Evolutionary conservation across 2,113 vertebrate species (phyloP).

Genomic region (Anolis sagrei): DNA sequence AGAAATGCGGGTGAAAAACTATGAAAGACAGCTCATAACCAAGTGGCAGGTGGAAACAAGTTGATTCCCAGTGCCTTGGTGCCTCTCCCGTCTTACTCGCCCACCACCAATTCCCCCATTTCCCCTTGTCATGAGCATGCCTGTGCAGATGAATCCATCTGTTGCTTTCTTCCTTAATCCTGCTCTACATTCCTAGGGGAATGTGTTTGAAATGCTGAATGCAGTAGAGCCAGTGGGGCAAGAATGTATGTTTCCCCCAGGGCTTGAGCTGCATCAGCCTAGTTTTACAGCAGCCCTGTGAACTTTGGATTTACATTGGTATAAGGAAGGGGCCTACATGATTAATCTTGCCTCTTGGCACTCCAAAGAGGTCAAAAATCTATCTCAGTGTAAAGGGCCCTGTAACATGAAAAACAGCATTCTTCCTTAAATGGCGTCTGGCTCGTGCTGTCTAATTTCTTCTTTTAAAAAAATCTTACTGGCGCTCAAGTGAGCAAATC

Average conservation of each 20-base stretch:
- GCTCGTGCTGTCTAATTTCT: background rate
- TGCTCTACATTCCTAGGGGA: slow-evolving; percentile 60
- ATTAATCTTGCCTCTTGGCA: slow-evolving; percentile 45
- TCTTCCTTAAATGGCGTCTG: slow-evolving; percentile 55
- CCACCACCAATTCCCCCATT: background rate
- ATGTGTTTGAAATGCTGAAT: slow-evolving; percentile 65
- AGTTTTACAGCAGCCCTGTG: slow-evolving; percentile 39
- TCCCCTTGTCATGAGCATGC: slow-evolving; percentile 8
- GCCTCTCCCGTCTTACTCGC: background rate
- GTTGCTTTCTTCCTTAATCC: slow-evolving; percentile 43
- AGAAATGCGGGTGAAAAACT: slow-evolving; percentile 15
- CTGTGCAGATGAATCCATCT: slow-evolving; percentile 40
- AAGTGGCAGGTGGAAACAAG: slow-evolving; percentile 27
- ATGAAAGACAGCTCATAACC: background rate
- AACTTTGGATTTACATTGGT: slow-evolving; percentile 54
- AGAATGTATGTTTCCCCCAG: slow-evolving; percentile 14
- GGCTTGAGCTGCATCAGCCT: slow-evolving; percentile 38
- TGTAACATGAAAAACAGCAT: slow-evolving; percentile 30
- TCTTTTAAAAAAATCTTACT: background rate
- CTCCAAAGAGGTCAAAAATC: slow-evolving; percentile 49
- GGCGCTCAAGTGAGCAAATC: background rate
- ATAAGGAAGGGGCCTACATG: slow-evolving; percentile 29
- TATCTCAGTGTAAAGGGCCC: slow-evolving; percentile 31
- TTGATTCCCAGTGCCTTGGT: background rate
- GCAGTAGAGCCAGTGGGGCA: slow-evolving; percentile 57